Evolutionary conservation across 2,797 vertebrate species (phyloP), one percentile per base, ranked within the genome.

Genomic region (Pogoniulus pusillus): DNA sequence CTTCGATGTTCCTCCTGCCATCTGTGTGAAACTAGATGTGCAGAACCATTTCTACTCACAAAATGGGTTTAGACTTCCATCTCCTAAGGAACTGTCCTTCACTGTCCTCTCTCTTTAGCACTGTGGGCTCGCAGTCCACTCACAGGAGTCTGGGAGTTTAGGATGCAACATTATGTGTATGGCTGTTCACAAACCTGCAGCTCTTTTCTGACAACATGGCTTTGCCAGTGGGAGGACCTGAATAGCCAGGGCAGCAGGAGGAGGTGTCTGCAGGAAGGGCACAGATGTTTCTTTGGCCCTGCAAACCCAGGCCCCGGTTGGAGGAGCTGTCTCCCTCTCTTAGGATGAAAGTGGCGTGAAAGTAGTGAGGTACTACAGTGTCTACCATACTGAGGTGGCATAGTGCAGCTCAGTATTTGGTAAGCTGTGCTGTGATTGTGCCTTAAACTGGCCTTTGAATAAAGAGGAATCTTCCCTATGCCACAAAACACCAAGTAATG

Each of bases 1-100:
- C 51, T 93, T 0, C 24, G 91, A 87, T 59, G 63, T 97, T 94
- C 82, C 69, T 94, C 70, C 74, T 95, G 84, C 92, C 91, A 86
- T 95, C 87, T 91, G 76, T 62, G 63, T 87, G 91, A 92, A 93
- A 94, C 95, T 95, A 85, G 90, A 94, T 79, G 75, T 87, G 79
- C 66, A 87, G 76, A 70, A 78, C 85, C 16, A 4, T 94, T 96
- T 78, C 70, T 6, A 35, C 94, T 95, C 79, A 51, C 7, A 35
- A 91, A 88, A 43, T 6, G 41, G 53, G 45, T 73, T 94, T 94
- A 96, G 93, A 86, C 90, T 96, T 97, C 79, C 39, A 49, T 82
- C 91, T 96, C 45, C 34, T 35, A 14, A 92, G 53, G 63, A 87
- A 35, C 11, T 65, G 41, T 43, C 79, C 73, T 90, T 59, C 58